Percentiles rank a stretch among this genome's conserved stretches.
Evolutionary conservation across 2,888 invertebrate species (phyloP).

Genomic region (Macaria liturata): DNA sequence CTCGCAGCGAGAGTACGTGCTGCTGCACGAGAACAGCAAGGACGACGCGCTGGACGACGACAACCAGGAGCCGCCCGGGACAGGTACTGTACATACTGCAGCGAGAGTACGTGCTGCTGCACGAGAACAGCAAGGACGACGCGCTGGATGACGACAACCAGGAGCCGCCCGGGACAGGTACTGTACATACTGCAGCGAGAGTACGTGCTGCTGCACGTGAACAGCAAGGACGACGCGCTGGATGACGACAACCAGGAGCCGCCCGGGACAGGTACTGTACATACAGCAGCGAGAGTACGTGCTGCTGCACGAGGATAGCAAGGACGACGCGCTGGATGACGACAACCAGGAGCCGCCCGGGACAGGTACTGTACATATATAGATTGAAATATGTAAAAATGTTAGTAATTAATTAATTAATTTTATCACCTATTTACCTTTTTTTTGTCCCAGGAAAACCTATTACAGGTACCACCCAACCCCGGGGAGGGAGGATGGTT

Average conservation of each 20-base stretch:
- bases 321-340: constrained; percentile 86
- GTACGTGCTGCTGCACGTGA: constrained; percentile 97
- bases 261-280: constrained; percentile 27
- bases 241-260: constrained; percentile 64
- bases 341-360: constrained; percentile 54
- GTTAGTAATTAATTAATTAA: no score
- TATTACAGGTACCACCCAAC: no score
- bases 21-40: constrained; percentile 96
- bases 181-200: constrained; percentile 86
- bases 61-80: constrained; percentile 46
- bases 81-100: constrained; percentile 61
- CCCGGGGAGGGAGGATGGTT: no score
- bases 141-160: constrained; percentile 74
- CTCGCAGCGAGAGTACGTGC: constrained; percentile 97
- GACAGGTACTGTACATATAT: constrained; percentile 25
- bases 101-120: constrained; percentile 97
- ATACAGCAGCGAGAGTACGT: constrained; percentile 94
- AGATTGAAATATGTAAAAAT: no score
- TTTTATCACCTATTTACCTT: no score
- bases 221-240: constrained; percentile 90
- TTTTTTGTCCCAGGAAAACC: no score
- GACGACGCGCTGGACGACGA: constrained; percentile 85
- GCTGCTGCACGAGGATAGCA: constrained; percentile 95
- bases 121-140: constrained; percentile 95
- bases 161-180: constrained; percentile 40